Percentiles rank a stretch among this genome's conserved stretches.
Conservation (phyloP, 2,113 vertebrate species). For the Malurus alboscapulatus region DNA sequence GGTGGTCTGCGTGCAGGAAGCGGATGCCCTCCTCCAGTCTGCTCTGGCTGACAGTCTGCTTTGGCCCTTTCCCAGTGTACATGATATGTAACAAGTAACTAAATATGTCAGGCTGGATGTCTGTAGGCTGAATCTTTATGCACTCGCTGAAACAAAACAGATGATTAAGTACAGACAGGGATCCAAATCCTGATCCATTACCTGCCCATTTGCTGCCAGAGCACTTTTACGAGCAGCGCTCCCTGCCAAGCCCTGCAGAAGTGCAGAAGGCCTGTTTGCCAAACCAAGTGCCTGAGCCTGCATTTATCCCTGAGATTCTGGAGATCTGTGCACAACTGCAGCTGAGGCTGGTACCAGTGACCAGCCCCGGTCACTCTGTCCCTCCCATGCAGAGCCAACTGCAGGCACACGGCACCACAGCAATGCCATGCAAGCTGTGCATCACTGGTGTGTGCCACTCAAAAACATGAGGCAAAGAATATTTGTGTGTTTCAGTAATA, state of each 20-base stretch:
- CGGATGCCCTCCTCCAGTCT: constrained; percentile 94
- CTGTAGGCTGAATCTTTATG: constrained; percentile 96
- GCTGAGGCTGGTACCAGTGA: background rate
- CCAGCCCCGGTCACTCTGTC: accelerated
- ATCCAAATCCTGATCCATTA: background rate
- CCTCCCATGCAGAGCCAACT: background rate
- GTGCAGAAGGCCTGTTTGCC: background rate
- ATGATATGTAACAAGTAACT: constrained; percentile 98
- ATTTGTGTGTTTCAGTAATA: background rate
- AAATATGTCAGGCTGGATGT: constrained; percentile 98
- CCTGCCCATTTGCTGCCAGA: background rate
- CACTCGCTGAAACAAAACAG: constrained; percentile 85
- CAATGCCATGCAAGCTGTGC: background rate
- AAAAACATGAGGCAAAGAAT: background rate
- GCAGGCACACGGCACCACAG: accelerated
- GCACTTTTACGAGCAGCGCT: accelerated
- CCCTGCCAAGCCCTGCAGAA: background rate
- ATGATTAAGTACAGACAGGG: background rate
- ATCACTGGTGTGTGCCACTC: background rate
- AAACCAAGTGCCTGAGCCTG: background rate
- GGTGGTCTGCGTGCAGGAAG: constrained; percentile 94
- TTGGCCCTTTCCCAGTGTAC: constrained; percentile 93
- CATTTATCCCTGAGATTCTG: background rate
- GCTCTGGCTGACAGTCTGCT: constrained; percentile 88
- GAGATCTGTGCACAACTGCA: background rate